These are phyloP conservation scores for Taxidea taxus DNA, from an alignment of 2,113 vertebrate genomes.

Conservation along the genomic window DNA sequence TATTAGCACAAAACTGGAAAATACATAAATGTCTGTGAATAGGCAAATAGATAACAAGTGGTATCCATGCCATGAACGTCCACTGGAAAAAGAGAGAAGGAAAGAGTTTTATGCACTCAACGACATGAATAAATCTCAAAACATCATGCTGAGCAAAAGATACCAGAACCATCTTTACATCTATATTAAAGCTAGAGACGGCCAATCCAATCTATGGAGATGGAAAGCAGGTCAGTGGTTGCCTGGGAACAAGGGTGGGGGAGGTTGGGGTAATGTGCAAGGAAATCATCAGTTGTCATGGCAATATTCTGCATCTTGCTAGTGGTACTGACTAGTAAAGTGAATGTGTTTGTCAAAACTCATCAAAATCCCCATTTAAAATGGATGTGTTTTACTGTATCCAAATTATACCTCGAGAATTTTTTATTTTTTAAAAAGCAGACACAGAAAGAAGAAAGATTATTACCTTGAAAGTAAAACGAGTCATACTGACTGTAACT, in stretches of 20 bases:
- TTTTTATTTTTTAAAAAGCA: constrained; percentile 18
- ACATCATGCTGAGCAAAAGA: not conserved
- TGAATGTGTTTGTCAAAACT: not conserved
- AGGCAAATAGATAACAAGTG: not conserved
- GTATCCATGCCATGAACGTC: fast-evolving
- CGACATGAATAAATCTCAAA: not conserved
- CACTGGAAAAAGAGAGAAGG: fast-evolving
- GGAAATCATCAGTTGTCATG: not conserved
- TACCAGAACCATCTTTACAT: not conserved
- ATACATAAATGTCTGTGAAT: not conserved
- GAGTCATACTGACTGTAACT: not conserved
- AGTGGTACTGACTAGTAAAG: not conserved
- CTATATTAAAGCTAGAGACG: not conserved
- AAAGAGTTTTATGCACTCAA: fast-evolving
- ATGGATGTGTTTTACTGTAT: not conserved
- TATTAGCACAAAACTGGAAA: not conserved
- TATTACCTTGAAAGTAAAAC: constrained; percentile 34
- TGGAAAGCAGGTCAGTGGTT: not conserved
- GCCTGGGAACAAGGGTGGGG: not conserved
- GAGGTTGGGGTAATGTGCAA: not conserved
- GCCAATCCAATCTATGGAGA: no score
- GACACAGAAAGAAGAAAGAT: constrained; percentile 10
- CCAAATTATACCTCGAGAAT: not conserved
- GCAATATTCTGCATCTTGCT: not conserved
- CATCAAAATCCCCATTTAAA: not conserved